These are phyloP conservation scores for Bagarius yarrelli DNA, from an alignment of 2,113 vertebrate species.

Conservation along the genomic window DNA sequence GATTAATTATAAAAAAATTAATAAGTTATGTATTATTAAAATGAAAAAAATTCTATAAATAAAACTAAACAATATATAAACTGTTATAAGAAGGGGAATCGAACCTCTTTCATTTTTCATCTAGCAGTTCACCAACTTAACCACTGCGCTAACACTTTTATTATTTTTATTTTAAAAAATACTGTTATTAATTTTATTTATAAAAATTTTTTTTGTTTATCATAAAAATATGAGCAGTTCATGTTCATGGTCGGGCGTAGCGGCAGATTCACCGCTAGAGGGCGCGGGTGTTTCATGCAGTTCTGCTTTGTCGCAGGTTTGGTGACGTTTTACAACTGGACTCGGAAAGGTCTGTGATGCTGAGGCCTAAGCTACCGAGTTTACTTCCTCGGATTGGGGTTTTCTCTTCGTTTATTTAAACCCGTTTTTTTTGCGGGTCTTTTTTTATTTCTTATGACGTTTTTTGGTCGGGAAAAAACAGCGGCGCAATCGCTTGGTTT, in stretches of 20 bases:
- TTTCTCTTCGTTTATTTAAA: slow-evolving; percentile 54
- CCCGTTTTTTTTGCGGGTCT: slow-evolving; percentile 56
- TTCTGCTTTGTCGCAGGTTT: slow-evolving; percentile 66
- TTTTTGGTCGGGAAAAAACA: slow-evolving; percentile 44
- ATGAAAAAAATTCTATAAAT: too few species aligned
- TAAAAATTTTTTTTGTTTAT: too few species aligned
- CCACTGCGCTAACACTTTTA: too few species aligned
- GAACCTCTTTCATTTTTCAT: too few species aligned
- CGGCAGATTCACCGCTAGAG: neutral
- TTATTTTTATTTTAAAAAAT: too few species aligned
- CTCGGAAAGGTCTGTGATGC: slow-evolving; percentile 64
- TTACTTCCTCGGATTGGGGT: slow-evolving; percentile 43
- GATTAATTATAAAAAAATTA: too few species aligned
- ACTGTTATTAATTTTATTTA: too few species aligned
- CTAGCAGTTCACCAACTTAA: too few species aligned
- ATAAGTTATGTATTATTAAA: too few species aligned
- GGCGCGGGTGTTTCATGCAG: slow-evolving; percentile 28
- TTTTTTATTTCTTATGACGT: slow-evolving; percentile 63
- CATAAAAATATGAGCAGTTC: neutral
- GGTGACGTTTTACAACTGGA: slow-evolving; percentile 73
- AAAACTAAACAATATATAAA: too few species aligned
- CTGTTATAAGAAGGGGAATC: too few species aligned
- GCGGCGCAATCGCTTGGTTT: slow-evolving; percentile 49
- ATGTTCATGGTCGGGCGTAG: neutral
- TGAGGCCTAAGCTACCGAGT: slow-evolving; percentile 67